Evolutionary conservation across 2,888 invertebrate genomes (phyloP), one percentile per base, ranked within the genome.

Genomic region (Pomacea canaliculata): DNA sequence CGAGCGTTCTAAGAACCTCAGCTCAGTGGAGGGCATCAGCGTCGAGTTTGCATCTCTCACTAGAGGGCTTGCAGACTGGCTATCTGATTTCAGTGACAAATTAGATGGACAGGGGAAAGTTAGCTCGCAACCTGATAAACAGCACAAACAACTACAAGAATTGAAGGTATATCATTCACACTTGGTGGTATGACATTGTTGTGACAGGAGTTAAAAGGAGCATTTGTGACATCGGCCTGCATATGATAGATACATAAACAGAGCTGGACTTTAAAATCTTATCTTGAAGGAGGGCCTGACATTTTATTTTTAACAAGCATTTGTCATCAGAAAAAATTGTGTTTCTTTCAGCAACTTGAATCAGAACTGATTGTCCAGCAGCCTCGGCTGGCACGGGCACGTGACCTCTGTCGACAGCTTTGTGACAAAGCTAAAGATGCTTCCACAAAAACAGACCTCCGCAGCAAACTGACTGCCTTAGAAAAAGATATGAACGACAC

Each of bases 21-120:
- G 96, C 87, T 95, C 96, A 2, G 97, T 97, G 0, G 96, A 96
- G 5, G 97, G 97, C 86, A 96, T 97, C 13, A 96, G 96, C 72
- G 94, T 96, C 77, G 97, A 97, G 91, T 97, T 98, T 90, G 97
- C 97, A 91, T 96, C 96, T 0, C 95, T 95, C 3, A 92, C 97
- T 8, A 94, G 95, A 77, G 93, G 96, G 1, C 92, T 98, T 10
- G 93, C 95, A 27, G 96, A 96, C 89, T 96, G 97, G n/a, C 91
- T 98, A 70, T 95, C 96, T 88, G 94, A 94, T 78, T 96, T 97
- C 84, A 94, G 95, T 56, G 97, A 97, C 85, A 95, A 95, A 84
- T 92, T 98, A 78, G 97, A 97, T 84, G 94, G 95, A 73, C 91
- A 97, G 37, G 94, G 95, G 7, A 85, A 87, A 12, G 84, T 87